Conservation (phyloP, 2,797 vertebrate genomes). For the Ataeniobius toweri region DNA sequence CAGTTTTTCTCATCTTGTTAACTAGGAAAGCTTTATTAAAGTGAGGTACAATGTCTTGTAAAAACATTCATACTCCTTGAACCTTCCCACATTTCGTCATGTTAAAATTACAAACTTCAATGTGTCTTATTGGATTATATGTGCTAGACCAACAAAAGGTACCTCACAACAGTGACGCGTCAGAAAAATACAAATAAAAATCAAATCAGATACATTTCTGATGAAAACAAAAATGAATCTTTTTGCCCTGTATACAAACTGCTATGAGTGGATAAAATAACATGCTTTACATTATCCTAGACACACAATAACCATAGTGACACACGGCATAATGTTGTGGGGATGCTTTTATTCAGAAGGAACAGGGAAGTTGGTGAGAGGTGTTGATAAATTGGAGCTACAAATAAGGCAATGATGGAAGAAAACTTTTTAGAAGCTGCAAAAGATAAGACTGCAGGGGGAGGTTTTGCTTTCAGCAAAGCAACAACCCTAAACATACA, state of each 20-base stretch:
- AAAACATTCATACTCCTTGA: not conserved
- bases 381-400: not conserved
- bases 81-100: not conserved
- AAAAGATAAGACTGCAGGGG: not conserved
- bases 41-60: not conserved
- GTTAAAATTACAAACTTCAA: not conserved
- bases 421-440: not conserved
- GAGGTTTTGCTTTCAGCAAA: not conserved
- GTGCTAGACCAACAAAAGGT: not conserved
- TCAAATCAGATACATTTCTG: not conserved
- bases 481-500: not conserved
- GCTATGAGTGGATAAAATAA: not conserved
- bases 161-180: rapidly evolving
- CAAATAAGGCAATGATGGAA: not conserved
- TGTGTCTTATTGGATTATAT: not conserved
- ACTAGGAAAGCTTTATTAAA: not conserved
- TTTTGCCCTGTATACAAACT: not conserved
- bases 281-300: not conserved
- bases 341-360: not conserved
- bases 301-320: not conserved
- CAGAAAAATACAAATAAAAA: not conserved
- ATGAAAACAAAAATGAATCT: not conserved
- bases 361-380: not conserved
- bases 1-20: not conserved
- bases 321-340: not conserved